A percentile compares a stretch with the other conserved stretches of the same genome.
These are phyloP conservation scores for Archocentrus centrarchus DNA, from an alignment of 2,113 vertebrate species.

Conservation along the genomic window DNA sequence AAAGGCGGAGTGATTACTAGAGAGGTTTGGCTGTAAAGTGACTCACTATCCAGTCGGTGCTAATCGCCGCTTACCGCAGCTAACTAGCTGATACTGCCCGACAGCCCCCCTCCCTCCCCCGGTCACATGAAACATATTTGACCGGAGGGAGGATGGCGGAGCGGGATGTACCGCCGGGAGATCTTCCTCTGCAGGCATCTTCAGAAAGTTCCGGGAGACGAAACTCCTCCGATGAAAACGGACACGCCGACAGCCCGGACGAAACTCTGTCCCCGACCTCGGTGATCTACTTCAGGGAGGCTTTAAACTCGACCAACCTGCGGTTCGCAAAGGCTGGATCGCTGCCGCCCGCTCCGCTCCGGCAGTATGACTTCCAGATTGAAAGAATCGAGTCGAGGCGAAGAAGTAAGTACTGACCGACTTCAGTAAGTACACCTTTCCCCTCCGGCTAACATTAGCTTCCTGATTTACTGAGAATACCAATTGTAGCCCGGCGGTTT, in stretches of 20 bases:
- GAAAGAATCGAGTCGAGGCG: constrained; percentile 73
- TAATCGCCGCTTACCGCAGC: neutral
- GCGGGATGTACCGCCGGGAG: constrained; percentile 22
- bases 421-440: neutral
- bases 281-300: constrained; percentile 85
- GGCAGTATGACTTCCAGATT: constrained; percentile 77
- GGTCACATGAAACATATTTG: constrained; percentile 66
- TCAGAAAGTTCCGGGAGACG: constrained; percentile 44
- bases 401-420: constrained; percentile 71
- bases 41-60: neutral
- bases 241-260: constrained; percentile 75
- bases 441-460: neutral
- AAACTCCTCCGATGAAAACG: constrained; percentile 68
- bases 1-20: constrained; percentile 11
- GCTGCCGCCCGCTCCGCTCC: constrained; percentile 50
- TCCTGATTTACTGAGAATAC: accelerated
- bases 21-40: neutral
- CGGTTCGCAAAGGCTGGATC: constrained; percentile 54
- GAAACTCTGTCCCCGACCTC: constrained; percentile 83
- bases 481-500: neutral
- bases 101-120: neutral
- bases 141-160: constrained; percentile 72
- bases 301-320: constrained; percentile 73
- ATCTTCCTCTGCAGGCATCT: constrained; percentile 28
- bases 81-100: constrained; percentile 13